Conservation (phyloP, 2,113 vertebrate genomes). For the Gymnobelideus leadbeateri region DNA sequence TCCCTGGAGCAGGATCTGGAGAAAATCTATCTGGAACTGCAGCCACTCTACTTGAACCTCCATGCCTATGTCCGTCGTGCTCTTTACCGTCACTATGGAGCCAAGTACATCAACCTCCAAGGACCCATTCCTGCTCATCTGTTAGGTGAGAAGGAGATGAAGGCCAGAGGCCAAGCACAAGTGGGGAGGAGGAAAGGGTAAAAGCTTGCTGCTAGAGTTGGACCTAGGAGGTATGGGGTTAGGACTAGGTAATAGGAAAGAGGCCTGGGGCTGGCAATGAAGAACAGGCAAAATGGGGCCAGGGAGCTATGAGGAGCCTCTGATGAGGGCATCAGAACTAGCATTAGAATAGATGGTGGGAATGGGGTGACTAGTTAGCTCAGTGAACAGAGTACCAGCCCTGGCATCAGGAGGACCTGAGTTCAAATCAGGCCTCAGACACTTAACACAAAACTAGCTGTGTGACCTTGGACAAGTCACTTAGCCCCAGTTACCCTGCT, state of each 20-base stretch:
- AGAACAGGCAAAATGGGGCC: neutral
- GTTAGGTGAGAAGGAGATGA: constrained; percentile 87
- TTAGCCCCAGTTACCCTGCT: too few relatives aligned
- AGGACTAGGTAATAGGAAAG: too few relatives aligned
- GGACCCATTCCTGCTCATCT: constrained; percentile 98
- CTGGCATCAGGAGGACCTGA: too few relatives aligned
- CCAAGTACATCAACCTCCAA: constrained; percentile 88
- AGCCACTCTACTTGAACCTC: constrained; percentile 94
- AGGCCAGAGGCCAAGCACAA: neutral
- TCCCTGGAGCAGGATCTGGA: constrained; percentile 94
- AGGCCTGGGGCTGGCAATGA: neutral
- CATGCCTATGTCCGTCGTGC: constrained; percentile 95
- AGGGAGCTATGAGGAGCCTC: neutral
- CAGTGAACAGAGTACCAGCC: too few relatives aligned
- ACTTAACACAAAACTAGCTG: too few relatives aligned
- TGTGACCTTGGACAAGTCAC: too few relatives aligned
- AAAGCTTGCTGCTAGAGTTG: neutral
- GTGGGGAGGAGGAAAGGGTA: neutral
- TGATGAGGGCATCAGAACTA: neutral
- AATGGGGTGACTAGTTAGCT: too few relatives aligned
- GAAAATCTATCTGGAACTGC: constrained; percentile 90
- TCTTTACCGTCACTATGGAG: constrained; percentile 91
- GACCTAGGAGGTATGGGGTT: neutral
- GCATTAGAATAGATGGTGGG: neutral
- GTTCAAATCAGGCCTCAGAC: too few relatives aligned